phyloP scores from a whole-genome alignment of 2,888 invertebrate species.

The Eurytoma californica region DNA sequence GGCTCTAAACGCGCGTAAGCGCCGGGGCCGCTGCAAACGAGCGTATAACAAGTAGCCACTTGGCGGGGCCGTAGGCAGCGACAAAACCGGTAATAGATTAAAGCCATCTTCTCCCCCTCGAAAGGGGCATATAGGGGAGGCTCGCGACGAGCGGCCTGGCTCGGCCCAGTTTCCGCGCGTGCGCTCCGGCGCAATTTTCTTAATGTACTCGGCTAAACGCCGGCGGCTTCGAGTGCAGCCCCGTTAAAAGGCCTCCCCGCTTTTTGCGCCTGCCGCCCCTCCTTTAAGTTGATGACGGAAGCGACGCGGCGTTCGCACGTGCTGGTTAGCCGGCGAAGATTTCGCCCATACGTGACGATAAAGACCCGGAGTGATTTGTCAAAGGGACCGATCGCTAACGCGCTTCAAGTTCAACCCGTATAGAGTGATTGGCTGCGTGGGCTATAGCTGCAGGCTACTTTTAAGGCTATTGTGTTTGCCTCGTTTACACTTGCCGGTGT shows the following conservation, averaged over 20 bases:
- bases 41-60: constrained; percentile 74
- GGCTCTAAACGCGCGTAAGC: constrained; percentile 22
- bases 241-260: neutral
- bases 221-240: constrained; percentile 15
- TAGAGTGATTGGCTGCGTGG: neutral
- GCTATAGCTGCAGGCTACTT: no score
- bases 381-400: constrained; percentile 4
- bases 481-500: no score
- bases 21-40: constrained; percentile 62
- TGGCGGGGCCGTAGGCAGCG: constrained; percentile 58
- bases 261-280: neutral
- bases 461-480: no score
- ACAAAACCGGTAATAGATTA: constrained; percentile 71
- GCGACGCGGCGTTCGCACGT: constrained; percentile 3
- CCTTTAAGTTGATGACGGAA: no score
- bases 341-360: constrained; percentile 31
- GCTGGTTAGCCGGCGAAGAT: constrained; percentile 1
- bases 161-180: constrained; percentile 36
- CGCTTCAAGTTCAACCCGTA: neutral
- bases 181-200: constrained; percentile 71
- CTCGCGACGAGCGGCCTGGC: no score
- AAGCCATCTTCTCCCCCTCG: constrained; percentile 69
- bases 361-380: constrained; percentile 31
- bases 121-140: no score
- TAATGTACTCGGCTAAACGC: constrained; percentile 70